Conservation (phyloP, 2,888 invertebrate species). For the Spodoptera exigua region DNA sequence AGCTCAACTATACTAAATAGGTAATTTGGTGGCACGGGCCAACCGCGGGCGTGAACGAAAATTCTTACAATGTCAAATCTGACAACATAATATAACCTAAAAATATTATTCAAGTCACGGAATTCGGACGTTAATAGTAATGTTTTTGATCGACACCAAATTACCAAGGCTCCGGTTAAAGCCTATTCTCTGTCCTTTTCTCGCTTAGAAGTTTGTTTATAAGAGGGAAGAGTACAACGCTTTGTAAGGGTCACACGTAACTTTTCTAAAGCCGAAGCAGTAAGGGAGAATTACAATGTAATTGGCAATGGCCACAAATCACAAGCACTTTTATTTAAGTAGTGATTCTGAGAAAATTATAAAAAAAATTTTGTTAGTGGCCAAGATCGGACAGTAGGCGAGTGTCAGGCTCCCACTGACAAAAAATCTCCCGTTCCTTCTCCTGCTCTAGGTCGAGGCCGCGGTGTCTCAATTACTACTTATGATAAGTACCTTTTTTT, state of each 20-base stretch:
- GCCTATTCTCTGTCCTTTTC: conserved; percentile 6
- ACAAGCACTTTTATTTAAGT: conserved; percentile 15
- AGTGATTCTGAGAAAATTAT: background rate
- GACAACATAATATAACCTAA: background rate
- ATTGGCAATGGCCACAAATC: conserved; percentile 32
- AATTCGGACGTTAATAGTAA: conserved; percentile 19
- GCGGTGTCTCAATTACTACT: too few species aligned
- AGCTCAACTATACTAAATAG: too few species aligned
- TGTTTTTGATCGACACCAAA: conserved; percentile 28
- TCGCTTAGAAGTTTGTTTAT: background rate
- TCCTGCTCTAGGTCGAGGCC: too few species aligned
- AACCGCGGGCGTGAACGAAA: background rate
- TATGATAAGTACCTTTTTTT: too few species aligned
- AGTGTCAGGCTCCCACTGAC: too few species aligned
- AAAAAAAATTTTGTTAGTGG: too few species aligned
- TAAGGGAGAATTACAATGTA: conserved; percentile 34
- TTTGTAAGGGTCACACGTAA: conserved; percentile 25
- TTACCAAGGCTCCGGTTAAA: conserved; percentile 8
- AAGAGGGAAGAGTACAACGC: background rate
- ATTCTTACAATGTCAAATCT: background rate
- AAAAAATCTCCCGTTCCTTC: too few species aligned
- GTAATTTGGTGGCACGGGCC: too few species aligned
- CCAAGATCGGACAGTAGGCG: too few species aligned
- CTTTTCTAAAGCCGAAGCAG: conserved; percentile 15
- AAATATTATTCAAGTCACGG: conserved; percentile 23